Conservation (phyloP, 2,888 invertebrate genomes). For the Harpalus rufipes region DNA sequence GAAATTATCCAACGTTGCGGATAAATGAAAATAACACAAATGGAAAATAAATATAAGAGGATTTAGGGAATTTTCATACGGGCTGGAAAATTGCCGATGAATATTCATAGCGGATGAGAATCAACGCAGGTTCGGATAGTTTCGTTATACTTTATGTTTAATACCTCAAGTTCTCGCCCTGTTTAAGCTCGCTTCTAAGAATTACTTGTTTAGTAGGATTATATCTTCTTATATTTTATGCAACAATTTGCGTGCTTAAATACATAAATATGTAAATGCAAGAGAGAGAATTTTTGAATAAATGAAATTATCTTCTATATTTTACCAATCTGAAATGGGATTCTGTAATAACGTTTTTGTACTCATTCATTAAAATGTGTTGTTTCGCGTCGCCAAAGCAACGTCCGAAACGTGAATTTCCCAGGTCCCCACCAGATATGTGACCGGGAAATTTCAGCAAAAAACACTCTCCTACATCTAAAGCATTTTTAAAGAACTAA, state of each 20-base stretch:
- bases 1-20: slow-evolving; percentile 22
- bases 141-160: slow-evolving; percentile 41
- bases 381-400: too few species aligned
- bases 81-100: slow-evolving; percentile 34
- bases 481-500: too few species aligned
- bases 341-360: too few species aligned
- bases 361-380: too few species aligned
- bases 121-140: slow-evolving; percentile 29
- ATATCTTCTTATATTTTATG: slow-evolving; percentile 30
- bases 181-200: background rate
- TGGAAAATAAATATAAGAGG: slow-evolving; percentile 46
- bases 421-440: too few species aligned
- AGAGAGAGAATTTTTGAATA: background rate
- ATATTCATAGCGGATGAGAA: slow-evolving; percentile 23
- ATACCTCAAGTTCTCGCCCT: slow-evolving; percentile 36
- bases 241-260: slow-evolving; percentile 1
- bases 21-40: slow-evolving; percentile 46
- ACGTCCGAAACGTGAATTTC: too few species aligned
- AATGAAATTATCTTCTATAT: background rate
- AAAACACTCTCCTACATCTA: too few species aligned
- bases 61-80: slow-evolving; percentile 34
- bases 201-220: slow-evolving; percentile 20
- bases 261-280: background rate
- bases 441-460: too few species aligned
- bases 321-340: background rate